These are phyloP conservation scores for Euglossa dilemma DNA, from an alignment of 1,140 invertebrate species.

Conservation along the genomic window DNA sequence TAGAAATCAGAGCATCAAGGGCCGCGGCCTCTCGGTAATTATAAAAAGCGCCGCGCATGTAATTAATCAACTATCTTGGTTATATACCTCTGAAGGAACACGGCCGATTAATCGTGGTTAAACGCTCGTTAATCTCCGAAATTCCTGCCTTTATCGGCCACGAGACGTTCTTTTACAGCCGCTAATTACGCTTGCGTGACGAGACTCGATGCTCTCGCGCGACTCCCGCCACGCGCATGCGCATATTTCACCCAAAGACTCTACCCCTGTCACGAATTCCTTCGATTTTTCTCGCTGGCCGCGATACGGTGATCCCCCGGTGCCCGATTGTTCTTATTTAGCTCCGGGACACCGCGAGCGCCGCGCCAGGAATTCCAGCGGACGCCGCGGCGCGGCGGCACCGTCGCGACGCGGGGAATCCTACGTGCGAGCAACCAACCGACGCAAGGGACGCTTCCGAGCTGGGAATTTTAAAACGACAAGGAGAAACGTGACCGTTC, in stretches of 20 bases:
- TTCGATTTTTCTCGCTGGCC: not conserved
- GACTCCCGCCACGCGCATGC: constrained; percentile 34
- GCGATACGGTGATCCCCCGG: not conserved
- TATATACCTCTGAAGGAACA: not conserved
- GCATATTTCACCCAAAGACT: not conserved
- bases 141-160: not conserved
- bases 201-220: not conserved
- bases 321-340: constrained; percentile 1
- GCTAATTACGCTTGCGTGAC: constrained; percentile 50
- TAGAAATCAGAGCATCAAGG: constrained; percentile 12
- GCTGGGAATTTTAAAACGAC: constrained; percentile 1
- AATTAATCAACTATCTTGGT: constrained; percentile 32
- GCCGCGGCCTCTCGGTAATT: constrained; percentile 1
- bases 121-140: constrained; percentile 42
- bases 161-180: not conserved
- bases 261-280: constrained; percentile 23
- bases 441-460: not conserved
- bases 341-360: not conserved
- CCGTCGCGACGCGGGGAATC: not conserved
- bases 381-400: too few species aligned
- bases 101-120: constrained; percentile 35
- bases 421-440: too few species aligned
- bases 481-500: not conserved
- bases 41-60: constrained; percentile 16
- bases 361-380: constrained; percentile 5